phyloP scores from a whole-genome alignment of 2,113 vertebrate species.

The Epinephelus cyanopodus region DNA sequence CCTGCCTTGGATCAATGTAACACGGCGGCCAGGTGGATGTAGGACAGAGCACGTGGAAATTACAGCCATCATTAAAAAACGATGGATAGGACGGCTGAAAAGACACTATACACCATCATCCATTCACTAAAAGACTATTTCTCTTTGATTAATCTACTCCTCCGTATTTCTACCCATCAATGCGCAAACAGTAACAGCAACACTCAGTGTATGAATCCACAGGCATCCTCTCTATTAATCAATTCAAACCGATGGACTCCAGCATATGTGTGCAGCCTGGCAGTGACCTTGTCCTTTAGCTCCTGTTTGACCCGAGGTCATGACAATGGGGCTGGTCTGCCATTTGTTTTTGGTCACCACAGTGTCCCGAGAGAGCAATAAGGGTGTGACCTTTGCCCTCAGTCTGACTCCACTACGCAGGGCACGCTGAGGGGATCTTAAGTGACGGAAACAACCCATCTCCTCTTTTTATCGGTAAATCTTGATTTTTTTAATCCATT shows the following conservation, averaged over 20 bases:
- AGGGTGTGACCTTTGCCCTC: slow-evolving; percentile 50
- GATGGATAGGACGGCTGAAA: neutral
- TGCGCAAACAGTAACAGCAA: neutral
- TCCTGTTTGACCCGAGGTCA: slow-evolving; percentile 58
- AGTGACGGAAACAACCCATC: neutral
- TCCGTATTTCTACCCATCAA: neutral
- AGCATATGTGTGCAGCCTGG: slow-evolving; percentile 36
- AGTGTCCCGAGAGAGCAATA: slow-evolving; percentile 56
- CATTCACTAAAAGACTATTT: neutral
- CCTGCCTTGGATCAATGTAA: slow-evolving; percentile 16
- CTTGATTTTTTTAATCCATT: neutral
- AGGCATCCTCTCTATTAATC: slow-evolving; percentile 6
- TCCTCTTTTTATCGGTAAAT: neutral
- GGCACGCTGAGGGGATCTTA: neutral
- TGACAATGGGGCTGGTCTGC: slow-evolving; percentile 21
- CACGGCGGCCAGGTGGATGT: slow-evolving; percentile 14
- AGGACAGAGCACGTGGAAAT: slow-evolving; percentile 16
- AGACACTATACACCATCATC: neutral
- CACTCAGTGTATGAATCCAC: neutral
- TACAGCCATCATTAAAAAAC: slow-evolving; percentile 15
- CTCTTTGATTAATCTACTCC: neutral
- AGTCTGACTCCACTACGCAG: slow-evolving; percentile 35
- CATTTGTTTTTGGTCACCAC: slow-evolving; percentile 55
- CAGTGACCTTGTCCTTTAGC: slow-evolving; percentile 20
- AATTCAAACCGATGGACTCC: slow-evolving; percentile 36